These are phyloP conservation scores for Muscicapa comitata DNA, from an alignment of 2,797 vertebrate species.

Conservation along the genomic window DNA sequence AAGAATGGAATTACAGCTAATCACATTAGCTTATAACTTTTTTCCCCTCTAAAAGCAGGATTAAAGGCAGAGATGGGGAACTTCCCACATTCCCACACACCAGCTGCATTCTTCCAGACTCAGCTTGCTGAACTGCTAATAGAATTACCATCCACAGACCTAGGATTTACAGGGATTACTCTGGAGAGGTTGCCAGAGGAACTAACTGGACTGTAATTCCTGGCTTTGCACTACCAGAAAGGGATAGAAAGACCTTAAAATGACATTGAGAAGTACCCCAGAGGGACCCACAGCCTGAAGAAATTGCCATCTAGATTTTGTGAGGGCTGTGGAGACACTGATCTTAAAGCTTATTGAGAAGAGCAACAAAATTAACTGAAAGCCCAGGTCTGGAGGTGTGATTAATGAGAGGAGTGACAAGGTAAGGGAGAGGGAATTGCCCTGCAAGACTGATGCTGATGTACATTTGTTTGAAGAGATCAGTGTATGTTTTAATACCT, in stretches of 20 bases:
- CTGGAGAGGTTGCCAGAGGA: neutral
- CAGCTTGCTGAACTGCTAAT: conserved; percentile 20
- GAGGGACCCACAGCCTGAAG: neutral
- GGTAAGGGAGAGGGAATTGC: neutral
- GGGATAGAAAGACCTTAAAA: neutral
- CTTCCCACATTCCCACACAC: conserved; percentile 25
- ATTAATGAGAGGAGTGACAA: neutral
- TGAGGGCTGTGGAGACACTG: neutral
- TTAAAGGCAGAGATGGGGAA: conserved; percentile 33
- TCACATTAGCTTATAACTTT: conserved; percentile 40
- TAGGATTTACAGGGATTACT: conserved; percentile 52
- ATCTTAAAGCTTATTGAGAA: neutral
- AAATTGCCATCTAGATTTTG: neutral
- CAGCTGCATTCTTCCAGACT: conserved; percentile 43
- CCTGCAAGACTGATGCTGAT: neutral
- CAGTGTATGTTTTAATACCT: neutral
- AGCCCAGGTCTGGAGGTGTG: neutral
- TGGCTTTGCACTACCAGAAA: neutral
- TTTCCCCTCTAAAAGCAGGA: conserved; percentile 31
- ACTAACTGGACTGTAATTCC: neutral
- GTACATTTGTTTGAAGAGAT: neutral
- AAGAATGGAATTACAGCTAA: conserved; percentile 60
- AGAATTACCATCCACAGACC: conserved; percentile 54
- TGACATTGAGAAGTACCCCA: neutral
- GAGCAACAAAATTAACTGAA: neutral